Evolutionary conservation across 1,140 invertebrate species (phyloP), one percentile per base, ranked within the genome.

Genomic region (Zaprionus taronus): DNA sequence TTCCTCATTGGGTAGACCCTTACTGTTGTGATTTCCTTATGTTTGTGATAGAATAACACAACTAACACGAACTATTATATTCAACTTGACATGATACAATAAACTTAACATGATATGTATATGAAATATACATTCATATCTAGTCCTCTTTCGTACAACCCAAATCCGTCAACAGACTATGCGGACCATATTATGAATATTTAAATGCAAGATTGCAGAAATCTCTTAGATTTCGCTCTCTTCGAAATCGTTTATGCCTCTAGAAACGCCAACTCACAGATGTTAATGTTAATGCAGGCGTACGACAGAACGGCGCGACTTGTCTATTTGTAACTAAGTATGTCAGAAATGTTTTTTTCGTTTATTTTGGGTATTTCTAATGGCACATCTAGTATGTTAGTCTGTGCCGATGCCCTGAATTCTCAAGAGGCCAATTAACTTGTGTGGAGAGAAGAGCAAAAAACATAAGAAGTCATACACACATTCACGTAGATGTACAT

Each of bases 401-500:
- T 49, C 63, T 79, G 47, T 67, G 71, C 55, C 38, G 62, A 15
- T 79, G 73, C 73, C 58, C 60, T 72, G 68, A 77, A 90, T 91
- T 85, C 82, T 78, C 86, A 66, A 85, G 86, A 90, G 85, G 85
- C 77, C 85, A 91, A 90, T 91, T 90, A 90, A 90, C 86, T 90
- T 85, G 79, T 60, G 64, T 22, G 31, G 14, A 61, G 5, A 24
- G 36, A 61, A 31, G 41, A 62, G 51, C 53, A 64, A 44, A 36
- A 67, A 63, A 36, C 49, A n/a, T 44, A 57, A 47, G 53, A 61
- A 74, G 70, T 22, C 62, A 62, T 34, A 64, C 58, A 34, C 24
- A 70, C 24, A 41, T 41, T 31, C 9, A 38, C 14, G 36, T 11
- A 38, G 4, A 38, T 38, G 14, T 38, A 38, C 4, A 15, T 38